Evolutionary conservation across 1,140 invertebrate species (phyloP), one percentile per base, ranked within the genome.

Genomic region (Acromyrmex charruanus): DNA sequence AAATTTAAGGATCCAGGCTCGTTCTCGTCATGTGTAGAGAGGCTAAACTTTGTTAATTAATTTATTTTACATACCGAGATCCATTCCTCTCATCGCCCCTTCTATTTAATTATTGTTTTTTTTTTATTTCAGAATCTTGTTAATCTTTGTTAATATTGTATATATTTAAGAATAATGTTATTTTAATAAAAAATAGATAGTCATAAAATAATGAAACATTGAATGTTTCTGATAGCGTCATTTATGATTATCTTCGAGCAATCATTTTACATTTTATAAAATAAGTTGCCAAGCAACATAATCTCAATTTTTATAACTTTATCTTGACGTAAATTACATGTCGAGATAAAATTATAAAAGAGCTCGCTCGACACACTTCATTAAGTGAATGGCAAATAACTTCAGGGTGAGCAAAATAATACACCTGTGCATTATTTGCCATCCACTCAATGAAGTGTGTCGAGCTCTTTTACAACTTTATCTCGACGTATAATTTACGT

Each of bases 311-410:
- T 44, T 44, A 10, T 44, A 44, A 44, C 9, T 44, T 44, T 39
- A 39, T 44, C 39, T 44, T 44, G 39, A 44, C 5, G 35, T 6
- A 81, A 71, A 81, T 81, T 69, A 81, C 7, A 10, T 1, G 16
- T n/a, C 31, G 3, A 14, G 16, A 71, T 58, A 16, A 58, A 72
- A 35, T 72, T 59, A 3, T 72, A 61, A 72, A 72, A 72, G 14
- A 25, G 39, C 9, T 10, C 39, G 39, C 39, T 44, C 9, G 39
- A 44, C 39, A 14, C 5, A 25, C 4, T 12, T 44, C 49, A 69
- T 81, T 28, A 72, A 72, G 18, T 72, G 53, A 1, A 58, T 51
- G 21, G 16, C 25, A 69, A 80, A 80, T 80, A 82, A 82, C 59
- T 44, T 44, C 2, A 10, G 39, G 39, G 10, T 44, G 39, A 2